Base-by-base conservation (phyloP, 2,888 invertebrate genomes). In the Prenolepis imparis region DNA sequence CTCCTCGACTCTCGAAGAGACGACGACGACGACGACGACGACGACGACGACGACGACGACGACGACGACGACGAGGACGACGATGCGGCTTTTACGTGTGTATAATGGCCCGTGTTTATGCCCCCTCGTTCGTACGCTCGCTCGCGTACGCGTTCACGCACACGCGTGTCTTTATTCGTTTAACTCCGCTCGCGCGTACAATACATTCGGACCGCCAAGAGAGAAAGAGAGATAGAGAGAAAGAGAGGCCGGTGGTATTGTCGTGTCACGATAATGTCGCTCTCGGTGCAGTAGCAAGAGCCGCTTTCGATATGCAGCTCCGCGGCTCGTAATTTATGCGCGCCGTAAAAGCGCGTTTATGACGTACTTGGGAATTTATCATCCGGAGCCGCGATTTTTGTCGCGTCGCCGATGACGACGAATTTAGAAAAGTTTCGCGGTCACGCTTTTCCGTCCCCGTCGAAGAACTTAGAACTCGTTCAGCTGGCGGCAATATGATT, bases 41-140 rank as follows among this genome's bases (percentile, higher is more conserved):
- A 92, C 90, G 91, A 90, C 90, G 92, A 92, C 70, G 75, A 59
- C 64, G 63, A 83, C 59, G 82, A 75, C 70, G 80, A 83, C 70
- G 85, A 81, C 63, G 86, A 82, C 55, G 75, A 88, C 73, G 85
- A 89, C 75, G 84, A 83, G 66, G 85, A 92, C 90, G 91, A 90
- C 90, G 92, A 92, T 90, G 92, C 91, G 89, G 92, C 93, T 91
- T 93, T 93, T 93, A 93, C 89, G 85, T 92, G 93, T 92, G 92
- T 93, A 94, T 94, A 94, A 94, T 94, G 93, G 93, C 91, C 92
- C 93, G 91, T 93, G 93, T 93, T 94, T 93, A 92, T 90, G 89
- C 92, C 89, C 91, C 90, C 90, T 90, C 91, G 83, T 87, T 87
- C 86, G 84, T 84, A 88, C 86, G 36, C 36, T 36, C 55, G 57